Conservation (phyloP, 2,888 invertebrate species). For the Galerucella pusilla region DNA sequence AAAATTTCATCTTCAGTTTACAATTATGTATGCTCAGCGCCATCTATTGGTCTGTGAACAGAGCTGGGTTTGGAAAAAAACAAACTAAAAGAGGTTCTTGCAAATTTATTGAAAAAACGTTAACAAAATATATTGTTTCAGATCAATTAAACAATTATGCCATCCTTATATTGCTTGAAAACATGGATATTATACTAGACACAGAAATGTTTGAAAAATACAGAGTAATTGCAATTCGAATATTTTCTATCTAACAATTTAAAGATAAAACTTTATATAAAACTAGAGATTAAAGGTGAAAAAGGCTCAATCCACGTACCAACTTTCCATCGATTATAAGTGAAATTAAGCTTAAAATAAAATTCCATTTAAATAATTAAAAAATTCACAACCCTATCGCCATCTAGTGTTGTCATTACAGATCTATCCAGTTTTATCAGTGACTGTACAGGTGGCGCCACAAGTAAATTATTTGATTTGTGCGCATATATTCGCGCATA, state of each 20-base stretch:
- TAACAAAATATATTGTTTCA: constrained; percentile 25
- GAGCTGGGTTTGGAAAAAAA: background rate
- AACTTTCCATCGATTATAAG: background rate
- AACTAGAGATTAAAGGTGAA: background rate
- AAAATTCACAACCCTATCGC: no score
- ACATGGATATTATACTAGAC: background rate
- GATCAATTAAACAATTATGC: constrained; percentile 6
- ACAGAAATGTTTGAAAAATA: constrained; percentile 5
- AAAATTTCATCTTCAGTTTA: no score
- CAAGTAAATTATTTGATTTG: no score
- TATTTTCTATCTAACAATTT: constrained; percentile 11
- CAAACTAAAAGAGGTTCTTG: constrained; percentile 6
- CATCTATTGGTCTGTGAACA: background rate
- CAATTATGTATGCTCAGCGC: no score
- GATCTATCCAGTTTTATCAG: no score
- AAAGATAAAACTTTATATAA: background rate
- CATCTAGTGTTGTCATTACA: no score
- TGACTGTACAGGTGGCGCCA: no score
- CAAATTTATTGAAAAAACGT: constrained; percentile 28
- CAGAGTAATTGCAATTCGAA: constrained; percentile 1
- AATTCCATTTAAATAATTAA: background rate
- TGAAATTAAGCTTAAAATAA: background rate
- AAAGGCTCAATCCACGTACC: background rate
- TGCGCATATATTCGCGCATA: no score
- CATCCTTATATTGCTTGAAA: constrained; percentile 1